Evolutionary conservation across 2,113 vertebrate genomes (phyloP), one percentile per base, ranked within the genome.

Genomic region (Ondatra zibethicus): DNA sequence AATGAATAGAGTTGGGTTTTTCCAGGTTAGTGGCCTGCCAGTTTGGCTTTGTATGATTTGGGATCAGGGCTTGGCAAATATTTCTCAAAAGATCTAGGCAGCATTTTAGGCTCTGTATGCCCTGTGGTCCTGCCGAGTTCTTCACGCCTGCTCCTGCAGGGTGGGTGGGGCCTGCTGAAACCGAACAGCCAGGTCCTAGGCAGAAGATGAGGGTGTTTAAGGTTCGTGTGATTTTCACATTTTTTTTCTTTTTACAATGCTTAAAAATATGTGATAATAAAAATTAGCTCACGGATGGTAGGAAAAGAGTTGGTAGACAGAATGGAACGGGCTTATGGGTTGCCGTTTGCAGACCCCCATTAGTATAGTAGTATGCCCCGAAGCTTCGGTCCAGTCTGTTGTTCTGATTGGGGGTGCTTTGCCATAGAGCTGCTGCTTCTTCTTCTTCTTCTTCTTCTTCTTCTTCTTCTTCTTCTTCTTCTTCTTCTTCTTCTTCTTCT

Each of bases 181-280:
- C 10, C 0, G 7, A 11, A 0, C 5, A n/a, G 45, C 47, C 1
- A 1, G 7, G 9, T 55, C 52, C 50, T 27, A 1, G 25, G 72
- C 36, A n/a, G 1, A 65, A 9, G 7, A 12, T 36, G 36, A 9
- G 23, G 42, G 36, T 10, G 4, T 17, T 81, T 13, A 88, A 52
- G 33, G 14, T 88, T n/a, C 17, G 3, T 5, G 0, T 27, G 12
- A 29, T 68, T 70, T 95, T 72, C 7, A 9, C 7, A 13, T 84
- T 50, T 36, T n/a, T 93, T 16, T 68, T 0, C 2, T 39, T 25
- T 88, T 23, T 87, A 31, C 7, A 70, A 12, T 55, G 86, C 31
- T 55, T 29, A 29, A 39, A 63, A 39, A 73, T 55, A 55, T 36
- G 7, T 45, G 42, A 86, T 47, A 47, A 11, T n/a, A 13, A 42